Evolutionary conservation across 2,113 vertebrate species (phyloP), one percentile per base, ranked within the genome.

Genomic region (Heterochromis multidens): DNA sequence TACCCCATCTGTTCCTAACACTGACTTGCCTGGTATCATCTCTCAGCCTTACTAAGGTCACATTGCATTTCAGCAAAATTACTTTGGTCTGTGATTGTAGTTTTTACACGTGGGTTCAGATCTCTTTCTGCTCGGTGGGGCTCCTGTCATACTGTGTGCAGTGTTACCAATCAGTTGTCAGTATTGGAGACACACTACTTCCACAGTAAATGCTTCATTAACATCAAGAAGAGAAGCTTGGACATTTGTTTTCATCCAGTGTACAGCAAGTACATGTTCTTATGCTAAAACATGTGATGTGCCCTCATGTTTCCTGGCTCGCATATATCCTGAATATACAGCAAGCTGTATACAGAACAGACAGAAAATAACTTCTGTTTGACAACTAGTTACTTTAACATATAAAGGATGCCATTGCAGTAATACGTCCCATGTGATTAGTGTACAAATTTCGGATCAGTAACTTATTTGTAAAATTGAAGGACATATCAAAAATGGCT

Each of bases 201-300:
- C 3, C n/a, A 57, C 29, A 57, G 23, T 63, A 80, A 85, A 80
- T 61, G 84, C 81, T 85, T 88, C 74, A 87, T 88, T 74, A 81
- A 77, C 43, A 59, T 37, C 3, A 3, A 74, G 16, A 61, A 84
- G 31, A 62, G 46, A 72, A 84, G 62, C 80, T 74, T 19, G 13
- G 72, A 62, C 60, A 72, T 79, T 85, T 67, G 58, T 74, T 80
- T 78, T 80, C 25, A 23, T 63, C 7, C 52, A 2, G 19, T 57
- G 21, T 91, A 31, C 77, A 56, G 13, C 52, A 43, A 61, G 33
- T 21, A 52, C 61, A 49, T 2, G 6, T 63, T 63, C 27, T 77
- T n/a, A 57, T 33, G 67, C 49, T 70, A 58, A 63, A 43, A 54
- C 49, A 21, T 57, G 27, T 76, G 65, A 67, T 65, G 31, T 67